Evolutionary conservation across 2,113 vertebrate species (phyloP).

Genomic region (Archilochus colubris): DNA sequence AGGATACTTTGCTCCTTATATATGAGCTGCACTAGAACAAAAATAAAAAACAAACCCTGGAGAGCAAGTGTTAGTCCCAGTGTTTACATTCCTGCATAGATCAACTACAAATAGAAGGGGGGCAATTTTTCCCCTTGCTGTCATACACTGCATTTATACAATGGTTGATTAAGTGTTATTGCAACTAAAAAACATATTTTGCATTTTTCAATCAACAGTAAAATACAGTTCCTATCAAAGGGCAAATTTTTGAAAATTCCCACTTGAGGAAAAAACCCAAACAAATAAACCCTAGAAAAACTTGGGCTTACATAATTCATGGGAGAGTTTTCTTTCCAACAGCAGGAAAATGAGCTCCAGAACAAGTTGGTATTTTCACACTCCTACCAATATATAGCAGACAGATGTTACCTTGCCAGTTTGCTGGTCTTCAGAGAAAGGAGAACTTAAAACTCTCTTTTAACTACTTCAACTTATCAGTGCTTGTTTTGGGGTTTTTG

Average conservation of each 20-base stretch:
- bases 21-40: not conserved
- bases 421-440: not conserved
- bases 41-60: not conserved
- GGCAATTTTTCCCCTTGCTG: not conserved
- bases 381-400: not conserved
- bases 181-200: slow-evolving; percentile 43
- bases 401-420: not conserved
- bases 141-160: not conserved
- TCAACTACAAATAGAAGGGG: slow-evolving; percentile 6
- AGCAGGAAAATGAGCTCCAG: not conserved
- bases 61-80: slow-evolving; percentile 14
- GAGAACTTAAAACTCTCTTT: not conserved
- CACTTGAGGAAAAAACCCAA: not conserved
- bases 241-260: not conserved
- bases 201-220: slow-evolving; percentile 42
- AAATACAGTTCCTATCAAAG: slow-evolving; percentile 29
- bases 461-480: not conserved
- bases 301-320: not conserved
- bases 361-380: not conserved
- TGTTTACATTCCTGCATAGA: slow-evolving; percentile 38
- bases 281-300: not conserved
- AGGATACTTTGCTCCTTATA: not conserved
- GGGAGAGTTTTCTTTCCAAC: not conserved
- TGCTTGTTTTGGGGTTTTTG: not conserved
- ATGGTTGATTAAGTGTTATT: slow-evolving; percentile 20